Conservation (phyloP, 64 coral and sea anemone genomes). For the Montipora cactus region DNA sequence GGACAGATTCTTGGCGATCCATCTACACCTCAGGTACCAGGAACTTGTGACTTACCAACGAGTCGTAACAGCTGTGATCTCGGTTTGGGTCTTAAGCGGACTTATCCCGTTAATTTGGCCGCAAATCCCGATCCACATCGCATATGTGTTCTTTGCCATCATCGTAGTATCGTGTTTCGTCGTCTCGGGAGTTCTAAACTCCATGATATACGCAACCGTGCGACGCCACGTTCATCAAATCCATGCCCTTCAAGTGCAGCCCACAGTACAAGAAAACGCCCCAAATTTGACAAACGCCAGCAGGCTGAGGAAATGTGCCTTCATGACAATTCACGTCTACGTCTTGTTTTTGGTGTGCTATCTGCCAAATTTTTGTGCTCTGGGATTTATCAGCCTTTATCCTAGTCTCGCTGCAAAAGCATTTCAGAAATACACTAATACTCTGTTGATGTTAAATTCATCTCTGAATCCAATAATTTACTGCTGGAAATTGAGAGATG, state of each 20-base stretch:
- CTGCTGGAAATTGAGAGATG: background rate
- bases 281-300: no score
- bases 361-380: background rate
- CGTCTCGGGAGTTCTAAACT: background rate
- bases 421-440: background rate
- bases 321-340: background rate
- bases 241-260: background rate
- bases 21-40: constrained; percentile 10
- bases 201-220: background rate
- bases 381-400: background rate
- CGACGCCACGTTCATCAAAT: constrained; percentile 1
- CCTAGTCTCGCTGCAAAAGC: background rate
- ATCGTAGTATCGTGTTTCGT: background rate
- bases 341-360: constrained; percentile 3
- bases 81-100: background rate
- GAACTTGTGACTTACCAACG: constrained; percentile 13
- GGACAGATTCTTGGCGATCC: constrained; percentile 27
- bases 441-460: background rate
- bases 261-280: background rate
- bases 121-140: background rate
- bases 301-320: background rate
- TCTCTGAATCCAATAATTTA: background rate
- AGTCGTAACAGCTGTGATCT: background rate
- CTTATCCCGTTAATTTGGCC: background rate
- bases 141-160: background rate